Base-by-base conservation (phyloP, 2,113 vertebrate species). In the Lutjanus erythropterus region DNA sequence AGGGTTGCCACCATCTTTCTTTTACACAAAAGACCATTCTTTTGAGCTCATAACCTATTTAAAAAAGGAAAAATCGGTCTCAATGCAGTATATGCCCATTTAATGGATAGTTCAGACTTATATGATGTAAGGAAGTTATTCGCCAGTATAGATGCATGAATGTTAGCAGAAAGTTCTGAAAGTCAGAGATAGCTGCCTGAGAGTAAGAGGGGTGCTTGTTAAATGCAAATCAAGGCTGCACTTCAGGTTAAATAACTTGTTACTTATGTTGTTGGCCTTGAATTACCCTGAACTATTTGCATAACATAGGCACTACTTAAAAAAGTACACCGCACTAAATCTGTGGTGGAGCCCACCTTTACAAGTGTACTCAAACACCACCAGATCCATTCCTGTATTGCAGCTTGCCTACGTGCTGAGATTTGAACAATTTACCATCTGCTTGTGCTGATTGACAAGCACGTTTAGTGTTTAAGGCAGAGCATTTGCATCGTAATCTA, bases 221-320 rank as follows among this genome's bases (percentile, higher is more conserved):
- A 18, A 41, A 52, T 53, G 19, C 12, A 53, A 64, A 64, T 60
- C 18, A 19, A 37, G 4, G 46, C 23, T 33, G 47, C 19, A 52
- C 37, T n/a, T 52, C 23, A 53, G 37, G 10, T 70, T 50, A 50
- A 50, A 23, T 27, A 39, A 39, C 37, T 39, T 33, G 18, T 18
- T 23, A n/a, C 11, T 53, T n/a, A 16, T 29, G 18, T 53, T 15
- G 59, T 42, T 52, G 56, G 19, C 29, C 29, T 66, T 66, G 5
- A 65, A 70, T 56, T 56, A 33, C 11, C 68, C 23, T 16, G 8
- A 71, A 58, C 39, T 33, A 31, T 71, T 33, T 42, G 9, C 37
- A 49, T 25, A 50, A 72, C 5, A 27, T 19, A 25, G 25, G 41
- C 4, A 6, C 15, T 61, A 41, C 33, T 73, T 61, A 6, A 27